Percentiles rank a stretch among this genome's conserved stretches.
Conservation (phyloP, 2,888 invertebrate species). For the Ferdinandea cuprea region DNA sequence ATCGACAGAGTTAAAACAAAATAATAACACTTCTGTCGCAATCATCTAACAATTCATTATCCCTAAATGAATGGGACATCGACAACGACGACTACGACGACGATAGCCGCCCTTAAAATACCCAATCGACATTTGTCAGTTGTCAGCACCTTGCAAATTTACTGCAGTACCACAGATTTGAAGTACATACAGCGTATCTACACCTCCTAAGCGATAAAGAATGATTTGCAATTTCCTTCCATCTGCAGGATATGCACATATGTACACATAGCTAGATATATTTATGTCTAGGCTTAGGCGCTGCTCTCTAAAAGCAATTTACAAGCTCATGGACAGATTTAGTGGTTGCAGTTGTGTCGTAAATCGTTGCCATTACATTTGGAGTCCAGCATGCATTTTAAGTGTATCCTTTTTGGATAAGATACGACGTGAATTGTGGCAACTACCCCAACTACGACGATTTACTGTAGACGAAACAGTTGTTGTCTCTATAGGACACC, state of each 20-base stretch:
- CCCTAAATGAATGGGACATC: conserved; percentile 37
- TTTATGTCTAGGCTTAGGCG: conserved; percentile 3
- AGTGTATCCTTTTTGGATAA: conserved; percentile 54
- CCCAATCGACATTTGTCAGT: conserved; percentile 62
- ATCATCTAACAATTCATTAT: conserved; percentile 59
- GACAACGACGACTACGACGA: conserved; percentile 12
- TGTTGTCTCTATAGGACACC: conserved; percentile 30
- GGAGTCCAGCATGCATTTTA: conserved; percentile 57
- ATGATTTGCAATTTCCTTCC: conserved; percentile 72
- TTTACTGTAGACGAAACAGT: conserved; percentile 27
- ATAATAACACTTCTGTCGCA: conserved; percentile 24
- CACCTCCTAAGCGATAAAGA: conserved; percentile 69
- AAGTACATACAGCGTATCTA: conserved; percentile 29
- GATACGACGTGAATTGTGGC: conserved; percentile 19
- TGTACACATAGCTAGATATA: too few species aligned
- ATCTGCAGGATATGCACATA: conserved; percentile 30
- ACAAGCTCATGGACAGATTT: conserved; percentile 72
- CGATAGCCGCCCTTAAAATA: conserved; percentile 21
- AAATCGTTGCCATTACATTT: conserved; percentile 68
- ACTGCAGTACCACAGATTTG: conserved; percentile 32
- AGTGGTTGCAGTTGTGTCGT: conserved; percentile 72
- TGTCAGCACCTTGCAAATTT: conserved; percentile 64
- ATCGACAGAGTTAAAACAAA: conserved; percentile 50
- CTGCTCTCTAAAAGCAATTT: conserved; percentile 57
- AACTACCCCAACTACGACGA: neutral